Evolutionary conservation across 2,888 invertebrate species (phyloP), one percentile per base, ranked within the genome.

Genomic region (Schizotus pectinicornis): DNA sequence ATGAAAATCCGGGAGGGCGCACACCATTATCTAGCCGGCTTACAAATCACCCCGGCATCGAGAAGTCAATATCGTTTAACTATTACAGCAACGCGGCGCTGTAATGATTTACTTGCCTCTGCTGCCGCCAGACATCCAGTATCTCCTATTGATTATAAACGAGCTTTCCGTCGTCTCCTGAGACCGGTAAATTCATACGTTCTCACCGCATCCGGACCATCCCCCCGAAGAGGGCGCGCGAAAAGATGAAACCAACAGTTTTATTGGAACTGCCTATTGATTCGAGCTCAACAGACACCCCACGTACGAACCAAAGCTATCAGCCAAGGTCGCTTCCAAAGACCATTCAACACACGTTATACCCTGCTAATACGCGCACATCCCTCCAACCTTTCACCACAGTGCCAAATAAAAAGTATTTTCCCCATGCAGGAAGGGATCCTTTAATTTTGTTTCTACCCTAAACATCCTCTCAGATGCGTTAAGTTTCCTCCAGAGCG

Each of bases 61-160:
- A 66, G 67, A 73, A 76, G 74, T 75, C 76, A 73, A 74, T 75
- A 75, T 74, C 75, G 75, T 73, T 75, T 74, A 75, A 75, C 75
- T 74, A 74, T 75, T 71, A 74, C 71, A 70, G 67, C 68, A 55
- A 50, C 53, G 59, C 65, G 54, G 59, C 55, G 61, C 63, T 50
- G 70, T 70, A 75, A 75, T 77, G 75, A 77, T 77, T 77, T 75
- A 76, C 68, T 71, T 72, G 70, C 71, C 68, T 67, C 70, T 72
- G 73, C 69, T 75, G 67, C 69, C 64, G 63, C 63, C 71, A 72
- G 74, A 72, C 74, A 70, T 72, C 71, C 71, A 68, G 70, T 71
- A 76, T 72, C 72, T 72, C 66, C 72, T 70, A 72, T 73, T 72
- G 74, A 72, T 74, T 74, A 74, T 74, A 71, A 71, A 73, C 71